These are phyloP conservation scores for Hirudo medicinalis DNA, from an alignment of 1,140 invertebrate species.

Conservation along the genomic window DNA sequence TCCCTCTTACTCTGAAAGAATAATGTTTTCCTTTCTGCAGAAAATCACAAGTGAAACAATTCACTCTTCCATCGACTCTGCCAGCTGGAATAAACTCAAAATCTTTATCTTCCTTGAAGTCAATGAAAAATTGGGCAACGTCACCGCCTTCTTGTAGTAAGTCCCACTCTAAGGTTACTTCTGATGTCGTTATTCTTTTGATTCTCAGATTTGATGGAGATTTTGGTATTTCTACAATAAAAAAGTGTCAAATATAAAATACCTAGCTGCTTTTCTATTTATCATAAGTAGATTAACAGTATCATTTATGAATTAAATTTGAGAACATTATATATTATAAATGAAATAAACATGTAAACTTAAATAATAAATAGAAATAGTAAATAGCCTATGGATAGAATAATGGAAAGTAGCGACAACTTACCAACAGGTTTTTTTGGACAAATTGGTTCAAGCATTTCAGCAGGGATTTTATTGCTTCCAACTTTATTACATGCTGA, in stretches of 20 bases:
- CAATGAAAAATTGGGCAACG: conserved; percentile 70
- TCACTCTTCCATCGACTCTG: conserved; percentile 10
- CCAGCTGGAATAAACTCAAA: conserved; percentile 10
- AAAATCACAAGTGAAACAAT: conserved; percentile 51
- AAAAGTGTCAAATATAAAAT: neutral
- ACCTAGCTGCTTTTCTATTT: neutral
- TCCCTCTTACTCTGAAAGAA: conserved; percentile 76
- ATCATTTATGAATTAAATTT: neutral
- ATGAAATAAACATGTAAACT: neutral
- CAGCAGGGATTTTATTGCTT: conserved; percentile 8
- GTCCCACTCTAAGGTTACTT: conserved; percentile 57
- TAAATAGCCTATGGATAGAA: neutral
- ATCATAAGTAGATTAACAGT: neutral
- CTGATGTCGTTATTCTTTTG: conserved; percentile 49
- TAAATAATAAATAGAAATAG: neutral
- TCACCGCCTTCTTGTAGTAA: conserved; percentile 31
- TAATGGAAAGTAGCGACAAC: neutral
- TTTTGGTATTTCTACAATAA: conserved; percentile 21
- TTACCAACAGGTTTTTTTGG: conserved; percentile 7
- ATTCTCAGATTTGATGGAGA: conserved; percentile 45
- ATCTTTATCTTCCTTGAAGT: conserved; percentile 68
- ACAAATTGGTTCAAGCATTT: conserved; percentile 13
- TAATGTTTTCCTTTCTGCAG: conserved; percentile 85
- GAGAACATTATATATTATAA: neutral
- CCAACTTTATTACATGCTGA: conserved; percentile 15